These are phyloP conservation scores for Pithys albifrons DNA, from an alignment of 2,113 vertebrate genomes.

Conservation along the genomic window DNA sequence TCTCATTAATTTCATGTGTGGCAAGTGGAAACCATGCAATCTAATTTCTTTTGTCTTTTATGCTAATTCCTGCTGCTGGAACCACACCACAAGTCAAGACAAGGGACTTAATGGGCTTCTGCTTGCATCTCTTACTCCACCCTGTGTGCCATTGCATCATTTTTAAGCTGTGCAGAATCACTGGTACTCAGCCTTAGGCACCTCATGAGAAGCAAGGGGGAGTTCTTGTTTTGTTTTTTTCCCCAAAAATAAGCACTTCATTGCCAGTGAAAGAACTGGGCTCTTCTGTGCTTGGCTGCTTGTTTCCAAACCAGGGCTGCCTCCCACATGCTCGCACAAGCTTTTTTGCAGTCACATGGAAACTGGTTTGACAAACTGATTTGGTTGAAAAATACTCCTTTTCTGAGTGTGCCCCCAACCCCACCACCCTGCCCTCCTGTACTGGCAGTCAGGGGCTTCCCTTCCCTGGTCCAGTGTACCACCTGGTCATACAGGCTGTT, in stretches of 20 bases:
- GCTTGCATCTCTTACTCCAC: neutral
- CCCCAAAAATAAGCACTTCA: neutral
- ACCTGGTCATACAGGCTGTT: neutral
- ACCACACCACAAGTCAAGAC: neutral
- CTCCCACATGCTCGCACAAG: neutral
- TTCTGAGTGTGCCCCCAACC: no score
- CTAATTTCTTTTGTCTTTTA: neutral
- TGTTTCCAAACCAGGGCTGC: neutral
- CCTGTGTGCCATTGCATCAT: neutral
- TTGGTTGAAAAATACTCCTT: neutral
- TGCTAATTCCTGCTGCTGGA: neutral
- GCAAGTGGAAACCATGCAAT: neutral
- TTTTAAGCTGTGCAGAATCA: neutral
- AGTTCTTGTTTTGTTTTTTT: neutral
- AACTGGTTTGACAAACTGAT: neutral
- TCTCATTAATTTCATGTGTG: neutral
- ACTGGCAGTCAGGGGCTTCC: neutral
- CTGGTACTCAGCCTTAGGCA: neutral
- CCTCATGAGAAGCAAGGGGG: neutral
- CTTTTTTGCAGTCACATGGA: neutral
- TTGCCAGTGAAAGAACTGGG: neutral
- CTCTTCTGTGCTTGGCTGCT: neutral
- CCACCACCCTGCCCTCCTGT: neutral
- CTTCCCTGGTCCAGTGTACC: neutral
- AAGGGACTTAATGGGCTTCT: neutral